A percentile compares a stretch with the other conserved stretches of the same genome.
These are phyloP conservation scores for Percopsis omiscomaycus DNA, from an alignment of 2,797 vertebrate genomes.

Conservation along the genomic window DNA sequence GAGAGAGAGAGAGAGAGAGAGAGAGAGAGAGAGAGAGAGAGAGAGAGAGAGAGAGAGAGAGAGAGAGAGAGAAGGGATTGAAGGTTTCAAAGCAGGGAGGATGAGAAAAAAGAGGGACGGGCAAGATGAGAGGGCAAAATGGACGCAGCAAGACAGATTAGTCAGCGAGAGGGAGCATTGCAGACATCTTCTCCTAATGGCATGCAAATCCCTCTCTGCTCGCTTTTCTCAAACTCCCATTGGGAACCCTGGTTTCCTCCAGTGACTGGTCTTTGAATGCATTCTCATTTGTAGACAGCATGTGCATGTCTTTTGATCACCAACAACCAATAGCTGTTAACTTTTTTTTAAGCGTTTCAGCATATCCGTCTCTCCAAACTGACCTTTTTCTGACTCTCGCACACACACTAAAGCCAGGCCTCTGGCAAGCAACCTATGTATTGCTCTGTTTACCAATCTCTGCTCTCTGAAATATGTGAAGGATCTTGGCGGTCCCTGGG, in stretches of 20 bases:
- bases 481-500: conserved; percentile 12
- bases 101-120: conserved; percentile 20
- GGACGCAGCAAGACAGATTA: conserved; percentile 32
- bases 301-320: neutral
- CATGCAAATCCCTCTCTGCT: conserved; percentile 37
- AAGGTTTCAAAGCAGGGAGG: neutral
- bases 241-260: conserved; percentile 2
- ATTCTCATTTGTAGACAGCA: conserved; percentile 16
- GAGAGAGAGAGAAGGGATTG: conserved; percentile 12
- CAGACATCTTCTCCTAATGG: conserved; percentile 36
- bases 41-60: conserved; percentile 29
- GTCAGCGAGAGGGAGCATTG: conserved; percentile 22
- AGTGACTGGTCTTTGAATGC: neutral
- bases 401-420: neutral
- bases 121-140: conserved; percentile 23
- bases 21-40: conserved; percentile 24
- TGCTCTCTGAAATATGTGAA: neutral
- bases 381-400: neutral
- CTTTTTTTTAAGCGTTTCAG: neutral
- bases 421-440: neutral
- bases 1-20: conserved; percentile 16
- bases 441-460: neutral
- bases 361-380: neutral
- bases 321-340: conserved; percentile 10
- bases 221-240: conserved; percentile 18